Conservation (phyloP, 2,888 invertebrate genomes). For the Arrhopalites spinosus region DNA sequence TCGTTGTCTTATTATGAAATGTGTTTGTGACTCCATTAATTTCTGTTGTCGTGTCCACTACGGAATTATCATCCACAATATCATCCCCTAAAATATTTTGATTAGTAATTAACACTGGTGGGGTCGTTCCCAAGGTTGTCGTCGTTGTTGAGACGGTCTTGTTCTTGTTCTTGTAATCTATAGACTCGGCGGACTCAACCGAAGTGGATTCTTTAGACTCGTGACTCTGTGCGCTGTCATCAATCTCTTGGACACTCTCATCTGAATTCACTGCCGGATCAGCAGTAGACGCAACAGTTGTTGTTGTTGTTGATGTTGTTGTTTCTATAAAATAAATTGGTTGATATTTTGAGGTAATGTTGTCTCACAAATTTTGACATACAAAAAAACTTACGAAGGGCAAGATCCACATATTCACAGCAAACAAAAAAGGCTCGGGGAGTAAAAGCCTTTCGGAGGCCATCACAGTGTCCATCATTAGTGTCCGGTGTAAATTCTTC, state of each 20-base stretch:
- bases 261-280: constrained; percentile 47
- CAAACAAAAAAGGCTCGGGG: constrained; percentile 60
- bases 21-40: not conserved
- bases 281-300: constrained; percentile 34
- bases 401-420: constrained; percentile 55
- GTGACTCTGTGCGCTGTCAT: constrained; percentile 34
- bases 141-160: not conserved
- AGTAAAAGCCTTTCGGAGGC: constrained; percentile 59
- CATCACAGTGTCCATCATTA: constrained; percentile 59
- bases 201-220: constrained; percentile 36
- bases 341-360: not conserved
- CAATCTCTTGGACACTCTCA: constrained; percentile 55
- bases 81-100: not conserved
- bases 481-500: constrained; percentile 59
- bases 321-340: constrained; percentile 26
- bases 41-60: constrained; percentile 9
- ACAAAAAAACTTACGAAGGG: constrained; percentile 22
- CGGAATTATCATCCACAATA: not conserved
- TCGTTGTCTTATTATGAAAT: not conserved
- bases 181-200: constrained; percentile 22
- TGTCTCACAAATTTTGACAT: not conserved
- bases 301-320: constrained; percentile 43
- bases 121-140: not conserved
- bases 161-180: constrained; percentile 16
- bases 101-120: not conserved